A percentile compares a stretch with the other conserved stretches of the same genome.
phyloP scores from a whole-genome alignment of 2,888 invertebrate genomes.

The Acanthococcus lagerstroemiae region DNA sequence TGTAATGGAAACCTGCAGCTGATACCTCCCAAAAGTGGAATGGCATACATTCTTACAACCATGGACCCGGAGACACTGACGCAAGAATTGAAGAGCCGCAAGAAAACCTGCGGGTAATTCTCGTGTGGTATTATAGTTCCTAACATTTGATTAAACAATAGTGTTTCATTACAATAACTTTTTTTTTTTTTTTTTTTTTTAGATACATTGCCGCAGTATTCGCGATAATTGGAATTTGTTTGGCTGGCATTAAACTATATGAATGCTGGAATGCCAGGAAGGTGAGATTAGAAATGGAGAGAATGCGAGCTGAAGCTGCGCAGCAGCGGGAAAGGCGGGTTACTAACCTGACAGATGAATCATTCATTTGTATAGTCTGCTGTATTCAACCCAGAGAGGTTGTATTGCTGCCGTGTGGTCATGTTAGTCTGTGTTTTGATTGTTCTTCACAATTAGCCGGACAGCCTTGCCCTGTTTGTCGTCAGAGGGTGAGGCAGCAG shows the following conservation, averaged over 20 bases:
- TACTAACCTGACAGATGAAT: too few relatives aligned
- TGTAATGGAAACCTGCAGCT: constrained; percentile 51
- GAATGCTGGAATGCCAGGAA: constrained; percentile 14
- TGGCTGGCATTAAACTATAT: not conserved
- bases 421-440: constrained; percentile 80
- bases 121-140: not conserved
- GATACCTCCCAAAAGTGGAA: constrained; percentile 60
- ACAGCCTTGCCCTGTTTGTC: constrained; percentile 64
- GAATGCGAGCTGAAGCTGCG: too few relatives aligned
- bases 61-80: constrained; percentile 44
- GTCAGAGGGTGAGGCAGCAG: constrained; percentile 33
- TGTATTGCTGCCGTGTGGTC: constrained; percentile 82
- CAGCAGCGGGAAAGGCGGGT: too few relatives aligned
- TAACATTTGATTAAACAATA: not conserved
- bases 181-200: not conserved
- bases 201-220: not conserved
- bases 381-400: constrained; percentile 68
- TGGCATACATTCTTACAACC: constrained; percentile 67
- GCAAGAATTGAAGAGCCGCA: not conserved
- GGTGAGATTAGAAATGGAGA: too few relatives aligned
- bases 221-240: not conserved
- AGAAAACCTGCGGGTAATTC: not conserved
- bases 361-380: constrained; percentile 19
- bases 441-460: constrained; percentile 62
- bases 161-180: too few relatives aligned